Base-by-base conservation (phyloP, 2,113 vertebrate species). In the Corapipo altera region DNA sequence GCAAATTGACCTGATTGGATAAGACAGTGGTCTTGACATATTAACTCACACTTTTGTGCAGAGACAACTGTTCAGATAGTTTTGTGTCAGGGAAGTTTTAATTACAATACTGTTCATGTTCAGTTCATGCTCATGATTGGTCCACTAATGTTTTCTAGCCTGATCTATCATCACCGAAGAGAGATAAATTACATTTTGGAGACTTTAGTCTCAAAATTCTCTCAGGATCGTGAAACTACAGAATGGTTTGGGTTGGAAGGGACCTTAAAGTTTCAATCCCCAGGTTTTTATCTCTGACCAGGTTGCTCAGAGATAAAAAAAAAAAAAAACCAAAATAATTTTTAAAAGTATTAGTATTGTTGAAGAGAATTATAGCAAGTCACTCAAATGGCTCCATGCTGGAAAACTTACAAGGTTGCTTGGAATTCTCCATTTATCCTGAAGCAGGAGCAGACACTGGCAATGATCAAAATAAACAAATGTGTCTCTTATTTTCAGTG, bases 241-340 rank as follows among this genome's bases (percentile, higher is more conserved):
- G 30, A 76, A 35, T 32, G 30, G 10, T 23, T 64, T 57, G 11
- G 1, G 35, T 43, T 55, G 17, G 0, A 64, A 49, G 8, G 35
- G 17, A 64, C 6, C 6, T 64, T 28, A 64, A 37, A 43, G 0
- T 27, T 0, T 13, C 39, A 28, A 30, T 22, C 5, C 13, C 33
- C n/a, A 15, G n/a, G n/a, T n/a, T n/a, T n/a, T n/a, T n/a, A n/a
- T n/a, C n/a, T n/a, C n/a, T n/a, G n/a, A 5, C 39, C 77, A 67
- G 61, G 46, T 37, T 67, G 61, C 46, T 67, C 77, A 52, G 2
- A n/a, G n/a, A n/a, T n/a, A n/a, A n/a, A n/a, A n/a, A n/a, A n/a
- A n/a, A n/a, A n/a, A n/a, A n/a, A n/a, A n/a, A n/a, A n/a, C n/a
- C n/a, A 30, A 28, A 6, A 64, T 32, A 39, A 19, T 9, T 26